Conservation (phyloP, 2,888 invertebrate species). For the Helleia helle region DNA sequence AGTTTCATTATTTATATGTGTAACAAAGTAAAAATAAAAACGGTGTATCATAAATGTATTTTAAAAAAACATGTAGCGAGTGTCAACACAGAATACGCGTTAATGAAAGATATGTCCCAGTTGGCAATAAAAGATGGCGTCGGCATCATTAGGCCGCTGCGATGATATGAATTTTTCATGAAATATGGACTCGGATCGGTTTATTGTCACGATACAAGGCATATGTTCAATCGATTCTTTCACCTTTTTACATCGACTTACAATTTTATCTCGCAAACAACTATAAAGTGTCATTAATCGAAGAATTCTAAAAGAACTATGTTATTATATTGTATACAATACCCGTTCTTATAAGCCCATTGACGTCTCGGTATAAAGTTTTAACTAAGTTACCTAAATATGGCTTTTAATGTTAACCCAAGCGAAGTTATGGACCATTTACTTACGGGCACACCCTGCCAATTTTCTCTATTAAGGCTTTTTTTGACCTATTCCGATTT, state of each 20-base stretch:
- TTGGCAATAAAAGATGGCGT: constrained; percentile 61
- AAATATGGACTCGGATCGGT: constrained; percentile 54
- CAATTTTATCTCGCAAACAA: constrained; percentile 44
- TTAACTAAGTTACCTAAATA: constrained; percentile 2
- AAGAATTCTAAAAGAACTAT: too few species aligned
- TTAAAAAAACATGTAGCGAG: constrained; percentile 23
- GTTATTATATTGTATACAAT: constrained; percentile 24
- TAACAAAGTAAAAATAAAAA: too few species aligned
- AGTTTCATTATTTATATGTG: too few species aligned
- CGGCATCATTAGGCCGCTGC: constrained; percentile 61
- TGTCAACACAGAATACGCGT: constrained; percentile 45
- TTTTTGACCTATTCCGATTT: constrained; percentile 56
- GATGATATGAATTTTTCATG: constrained; percentile 70
- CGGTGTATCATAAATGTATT: constrained; percentile 14
- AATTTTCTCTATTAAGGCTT: constrained; percentile 69
- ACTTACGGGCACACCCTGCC: constrained; percentile 57
- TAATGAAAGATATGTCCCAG: constrained; percentile 60
- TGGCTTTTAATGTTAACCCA: constrained; percentile 25
- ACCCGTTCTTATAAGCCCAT: neutral
- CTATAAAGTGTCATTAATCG: constrained; percentile 40
- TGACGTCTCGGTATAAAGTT: constrained; percentile 2
- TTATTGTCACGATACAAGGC: constrained; percentile 38
- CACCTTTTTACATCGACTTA: constrained; percentile 44
- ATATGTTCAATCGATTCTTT: constrained; percentile 44
- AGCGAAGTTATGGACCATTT: constrained; percentile 52